Evolutionary conservation across 2,888 invertebrate genomes (phyloP).

Genomic region (Ormyrus nitidulus): DNA sequence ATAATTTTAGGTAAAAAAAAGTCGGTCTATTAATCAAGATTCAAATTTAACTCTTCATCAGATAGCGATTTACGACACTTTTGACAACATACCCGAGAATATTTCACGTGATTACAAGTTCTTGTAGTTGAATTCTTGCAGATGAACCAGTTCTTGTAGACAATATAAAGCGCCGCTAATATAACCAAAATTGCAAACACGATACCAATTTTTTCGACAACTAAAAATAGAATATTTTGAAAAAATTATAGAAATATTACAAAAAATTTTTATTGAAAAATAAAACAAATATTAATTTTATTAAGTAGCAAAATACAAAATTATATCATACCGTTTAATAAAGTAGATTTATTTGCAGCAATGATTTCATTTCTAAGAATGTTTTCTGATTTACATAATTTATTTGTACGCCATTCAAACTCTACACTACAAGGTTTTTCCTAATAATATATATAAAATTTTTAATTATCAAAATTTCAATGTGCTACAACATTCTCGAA

Average conservation of each 20-base stretch:
- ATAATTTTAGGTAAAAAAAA: no score
- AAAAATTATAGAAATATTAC: slow-evolving; percentile 15
- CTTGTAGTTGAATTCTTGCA: slow-evolving; percentile 28
- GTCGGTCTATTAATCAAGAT: no score
- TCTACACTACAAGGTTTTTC: slow-evolving; percentile 60
- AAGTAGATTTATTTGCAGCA: neutral
- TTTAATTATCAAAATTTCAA: neutral
- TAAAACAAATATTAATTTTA: neutral
- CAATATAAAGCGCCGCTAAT: slow-evolving; percentile 7
- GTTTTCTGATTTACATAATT: slow-evolving; percentile 35
- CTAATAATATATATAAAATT: slow-evolving; percentile 58
- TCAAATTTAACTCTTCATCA: no score
- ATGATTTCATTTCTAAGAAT: neutral
- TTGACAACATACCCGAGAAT: slow-evolving; percentile 51
- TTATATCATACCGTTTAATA: slow-evolving; percentile 35
- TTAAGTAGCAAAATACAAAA: neutral
- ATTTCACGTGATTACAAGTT: slow-evolving; percentile 48
- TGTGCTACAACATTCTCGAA: neutral
- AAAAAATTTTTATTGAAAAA: neutral
- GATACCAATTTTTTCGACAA: slow-evolving; percentile 22
- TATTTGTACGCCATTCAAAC: slow-evolving; percentile 63
- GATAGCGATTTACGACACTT: neutral
- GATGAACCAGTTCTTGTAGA: no score
- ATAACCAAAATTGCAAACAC: slow-evolving; percentile 11
- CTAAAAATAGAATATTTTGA: slow-evolving; percentile 20